Base-by-base conservation (phyloP, 2,888 invertebrate species). In the Bugula neritina region DNA sequence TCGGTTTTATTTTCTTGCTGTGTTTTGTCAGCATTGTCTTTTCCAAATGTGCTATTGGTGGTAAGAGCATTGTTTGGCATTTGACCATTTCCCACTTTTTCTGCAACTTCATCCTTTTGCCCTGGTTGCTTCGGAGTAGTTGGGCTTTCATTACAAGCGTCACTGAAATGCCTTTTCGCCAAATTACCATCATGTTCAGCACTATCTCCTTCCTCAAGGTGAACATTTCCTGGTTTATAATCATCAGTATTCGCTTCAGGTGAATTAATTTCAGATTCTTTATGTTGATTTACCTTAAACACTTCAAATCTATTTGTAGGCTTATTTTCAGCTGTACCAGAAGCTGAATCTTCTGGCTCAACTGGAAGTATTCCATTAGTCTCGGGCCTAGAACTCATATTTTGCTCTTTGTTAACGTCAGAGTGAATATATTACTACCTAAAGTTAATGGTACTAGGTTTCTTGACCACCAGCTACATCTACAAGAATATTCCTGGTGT, bases 231-330 rank as follows among this genome's bases (percentile, higher is more conserved):
- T 10, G 5, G 43, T 10, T 10, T 5, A 10, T 5, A 17, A 17
- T 43, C 43, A 43, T 10, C 43, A 43, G 5, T 17, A 5, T 43
- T 43, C 17, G 5, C 10, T 5, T 5, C 17, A 5, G 5, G 10
- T 10, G 43, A 43, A 43, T 43, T 43, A 10, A 5, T 17, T 17
- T 43, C 43, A 10, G 43, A 43, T 43, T 43, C 43, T 10, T 17
- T 43, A 10, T 43, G 43, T 17, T 63, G 21, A 5, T 31, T 63
- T 31, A 63, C 63, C 17, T 27, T 25, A 13, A 27, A 31, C 10
- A 63, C 63, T 63, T 63, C 63, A 63, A 63, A 63, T 13, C 63
- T 2, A 29, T 63, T 63, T 2, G 63, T 5, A 13, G 63, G 63
- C 31, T 63, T 63, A 34, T 13, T 31, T 31, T 63, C 63, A 2